Base-by-base conservation (phyloP, 2,113 vertebrate species). In the Thalassoma bifasciatum region DNA sequence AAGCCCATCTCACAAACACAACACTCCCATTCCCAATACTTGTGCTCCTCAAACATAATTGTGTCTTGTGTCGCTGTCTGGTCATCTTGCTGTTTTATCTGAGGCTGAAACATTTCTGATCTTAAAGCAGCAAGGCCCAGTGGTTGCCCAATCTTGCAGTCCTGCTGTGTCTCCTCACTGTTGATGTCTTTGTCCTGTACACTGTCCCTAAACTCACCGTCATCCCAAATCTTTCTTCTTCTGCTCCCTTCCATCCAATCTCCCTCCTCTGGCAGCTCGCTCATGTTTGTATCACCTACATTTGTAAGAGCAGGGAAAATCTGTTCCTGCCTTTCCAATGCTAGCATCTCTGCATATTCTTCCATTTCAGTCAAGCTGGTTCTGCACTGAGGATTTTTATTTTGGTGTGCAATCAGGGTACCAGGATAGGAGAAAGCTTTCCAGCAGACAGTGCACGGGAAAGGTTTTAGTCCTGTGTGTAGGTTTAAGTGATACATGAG, bases 1-100 rank as follows among this genome's bases (percentile, higher is more conserved):
- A 93, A 94, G 51, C 85, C 84, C 68, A 71, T 74, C 21, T 90
- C 81, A 54, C 93, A 94, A 50, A 90, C 90, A 52, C 87, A 82
- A 75, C 93, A 94, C 65, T 90, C 81, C 83, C 91, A 92, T n/a
- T 90, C 78, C 79, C 77, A 89, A 8, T 85, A 68, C 53, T 57
- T 84, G 1, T 73, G 81, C 47, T 69, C 69, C n/a, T 38, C 50
- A 24, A 40, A 42, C 13, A n/a, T 1, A 0, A 66, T 59, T 14
- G 46, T 52, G 44, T 84, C 70, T 12, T 53, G 23, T 9, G 49
- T 22, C 44, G 68, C 44, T 0, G 2, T 26, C 21, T 44, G 0
- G 0, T 53, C 46, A 4, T 2, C 5, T 37, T 53, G 19, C 2
- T 21, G 7, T 26, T 26, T 23, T 1, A 10, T 19, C 11, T 38